Percentiles rank a stretch among this genome's conserved stretches.
Conservation (phyloP, 2,113 vertebrate species). For the Nothoprocta pentlandii region DNA sequence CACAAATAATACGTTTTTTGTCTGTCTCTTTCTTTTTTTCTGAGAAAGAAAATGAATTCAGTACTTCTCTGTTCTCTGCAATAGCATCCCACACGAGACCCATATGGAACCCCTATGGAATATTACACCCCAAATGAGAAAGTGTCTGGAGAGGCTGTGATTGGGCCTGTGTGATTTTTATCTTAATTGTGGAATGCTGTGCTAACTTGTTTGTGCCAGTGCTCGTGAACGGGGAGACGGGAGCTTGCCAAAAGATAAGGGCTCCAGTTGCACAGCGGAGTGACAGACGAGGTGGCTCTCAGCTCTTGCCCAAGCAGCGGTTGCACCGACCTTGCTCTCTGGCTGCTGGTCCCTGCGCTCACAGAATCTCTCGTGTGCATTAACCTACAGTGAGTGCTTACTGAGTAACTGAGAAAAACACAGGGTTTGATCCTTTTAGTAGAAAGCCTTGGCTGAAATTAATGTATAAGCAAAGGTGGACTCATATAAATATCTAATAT, state of each 20-base stretch:
- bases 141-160: neutral
- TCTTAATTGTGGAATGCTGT: accelerated
- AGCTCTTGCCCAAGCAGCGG: neutral
- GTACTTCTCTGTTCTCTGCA: neutral
- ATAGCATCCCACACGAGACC: neutral
- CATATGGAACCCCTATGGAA: neutral
- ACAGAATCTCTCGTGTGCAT: neutral
- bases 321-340: neutral
- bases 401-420: neutral
- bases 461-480: neutral
- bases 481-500: too few species aligned
- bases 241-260: neutral
- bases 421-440: neutral
- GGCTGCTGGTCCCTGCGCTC: neutral
- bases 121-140: neutral
- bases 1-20: neutral
- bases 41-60: neutral
- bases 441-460: neutral
- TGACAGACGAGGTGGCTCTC: neutral
- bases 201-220: accelerated
- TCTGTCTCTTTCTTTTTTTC: neutral
- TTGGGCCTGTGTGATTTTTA: neutral
- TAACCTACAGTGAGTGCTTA: neutral
- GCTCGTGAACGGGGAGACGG: neutral
- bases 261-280: neutral